Evolutionary conservation across 1,140 invertebrate species (phyloP).

Genomic region (Chelonus insularis): DNA sequence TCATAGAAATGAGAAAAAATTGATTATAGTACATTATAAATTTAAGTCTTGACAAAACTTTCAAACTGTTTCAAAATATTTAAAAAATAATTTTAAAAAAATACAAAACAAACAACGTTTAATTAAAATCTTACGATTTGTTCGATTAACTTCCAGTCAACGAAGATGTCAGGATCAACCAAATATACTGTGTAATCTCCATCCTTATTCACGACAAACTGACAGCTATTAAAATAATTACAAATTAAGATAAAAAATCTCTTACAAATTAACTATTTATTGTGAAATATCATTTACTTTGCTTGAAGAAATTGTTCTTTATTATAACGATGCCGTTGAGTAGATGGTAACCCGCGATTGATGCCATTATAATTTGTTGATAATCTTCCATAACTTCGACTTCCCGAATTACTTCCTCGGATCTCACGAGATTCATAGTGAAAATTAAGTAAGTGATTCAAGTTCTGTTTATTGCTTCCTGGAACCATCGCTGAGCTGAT

Average conservation of each 20-base stretch:
- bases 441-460: constrained; percentile 91
- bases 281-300: constrained; percentile 69
- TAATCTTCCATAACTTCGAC: constrained; percentile 41
- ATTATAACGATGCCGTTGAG: constrained; percentile 75
- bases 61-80: too few relatives aligned
- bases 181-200: constrained; percentile 78
- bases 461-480: constrained; percentile 88
- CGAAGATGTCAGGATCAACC: constrained; percentile 82
- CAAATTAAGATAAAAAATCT: constrained; percentile 3
- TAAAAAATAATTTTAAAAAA: too few relatives aligned
- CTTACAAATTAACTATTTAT: not conserved
- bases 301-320: constrained; percentile 93
- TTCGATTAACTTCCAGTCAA: constrained; percentile 90
- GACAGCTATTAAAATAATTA: constrained; percentile 74
- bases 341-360: constrained; percentile 56
- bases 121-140: constrained; percentile 91
- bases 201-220: constrained; percentile 85
- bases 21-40: too few relatives aligned
- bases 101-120: too few relatives aligned
- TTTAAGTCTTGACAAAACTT: too few relatives aligned
- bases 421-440: constrained; percentile 70
- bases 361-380: constrained; percentile 43
- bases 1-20: not conserved
- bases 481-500: constrained; percentile 77
- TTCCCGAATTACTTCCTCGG: constrained; percentile 33